Conservation (phyloP, 2,113 vertebrate species). For the Sminthopsis crassicaudata region DNA sequence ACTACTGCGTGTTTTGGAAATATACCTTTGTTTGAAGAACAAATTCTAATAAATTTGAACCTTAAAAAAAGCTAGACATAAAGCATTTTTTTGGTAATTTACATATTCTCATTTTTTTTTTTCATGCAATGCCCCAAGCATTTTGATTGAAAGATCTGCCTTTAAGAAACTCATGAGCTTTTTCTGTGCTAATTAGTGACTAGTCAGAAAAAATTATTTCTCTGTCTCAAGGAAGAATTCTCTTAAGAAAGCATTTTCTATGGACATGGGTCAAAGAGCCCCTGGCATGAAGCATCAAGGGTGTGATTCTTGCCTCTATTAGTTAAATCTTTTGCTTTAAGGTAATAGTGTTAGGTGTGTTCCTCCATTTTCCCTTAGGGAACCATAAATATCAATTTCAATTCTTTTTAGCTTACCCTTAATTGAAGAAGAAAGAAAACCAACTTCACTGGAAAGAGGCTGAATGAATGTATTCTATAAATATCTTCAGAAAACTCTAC, state of each 20-base stretch:
- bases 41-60: conserved; percentile 18
- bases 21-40: conserved; percentile 29
- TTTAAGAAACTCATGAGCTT: neutral
- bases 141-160: conserved; percentile 45
- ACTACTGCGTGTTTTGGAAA: conserved; percentile 3
- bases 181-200: conserved; percentile 60
- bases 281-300: conserved; percentile 42
- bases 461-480: conserved; percentile 55
- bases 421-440: conserved; percentile 77
- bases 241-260: conserved; percentile 62
- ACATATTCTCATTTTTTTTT: conserved; percentile 40
- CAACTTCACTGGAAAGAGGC: conserved; percentile 23
- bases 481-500: conserved; percentile 43
- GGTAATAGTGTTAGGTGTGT: conserved; percentile 74
- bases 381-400: conserved; percentile 76
- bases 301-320: conserved; percentile 69
- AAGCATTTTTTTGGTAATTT: conserved; percentile 50
- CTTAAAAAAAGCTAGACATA: neutral
- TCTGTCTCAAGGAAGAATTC: conserved; percentile 46
- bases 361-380: conserved; percentile 75
- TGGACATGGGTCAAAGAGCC: conserved; percentile 46
- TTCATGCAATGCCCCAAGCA: conserved; percentile 1
- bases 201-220: conserved; percentile 50
- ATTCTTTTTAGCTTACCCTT: conserved; percentile 77
- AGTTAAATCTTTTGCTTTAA: conserved; percentile 76